These are phyloP conservation scores for Diorhabda carinulata DNA, from an alignment of 1,140 invertebrate species.

Conservation along the genomic window DNA sequence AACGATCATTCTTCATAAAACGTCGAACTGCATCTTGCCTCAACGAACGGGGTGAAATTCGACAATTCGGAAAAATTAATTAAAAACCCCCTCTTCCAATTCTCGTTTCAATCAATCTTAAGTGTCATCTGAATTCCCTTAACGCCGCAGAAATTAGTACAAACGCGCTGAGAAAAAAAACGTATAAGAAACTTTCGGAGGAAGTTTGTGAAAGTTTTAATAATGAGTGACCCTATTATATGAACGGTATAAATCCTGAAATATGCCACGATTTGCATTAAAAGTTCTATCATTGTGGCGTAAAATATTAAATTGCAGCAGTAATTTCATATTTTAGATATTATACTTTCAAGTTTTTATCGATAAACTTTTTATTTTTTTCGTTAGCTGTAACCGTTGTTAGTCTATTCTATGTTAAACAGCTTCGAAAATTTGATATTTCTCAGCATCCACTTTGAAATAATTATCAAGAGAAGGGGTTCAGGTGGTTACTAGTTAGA, in stretches of 20 bases:
- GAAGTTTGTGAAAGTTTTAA: not conserved
- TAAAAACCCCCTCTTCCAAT: not conserved
- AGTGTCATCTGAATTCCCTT: not conserved
- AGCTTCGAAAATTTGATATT: too few species aligned
- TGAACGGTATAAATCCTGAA: not conserved
- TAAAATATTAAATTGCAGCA: too few species aligned
- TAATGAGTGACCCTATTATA: not conserved
- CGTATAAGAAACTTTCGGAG: not conserved
- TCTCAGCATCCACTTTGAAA: too few species aligned
- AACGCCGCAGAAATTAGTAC: not conserved
- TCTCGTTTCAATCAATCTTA: constrained; percentile 2
- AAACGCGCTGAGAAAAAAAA: not conserved
- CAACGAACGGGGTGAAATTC: not conserved
- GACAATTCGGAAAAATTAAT: constrained; percentile 2
- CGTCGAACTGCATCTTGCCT: not conserved
- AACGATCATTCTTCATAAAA: not conserved
- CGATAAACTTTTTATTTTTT: too few species aligned
- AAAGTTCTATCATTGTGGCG: not conserved
- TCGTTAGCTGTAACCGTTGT: too few species aligned
- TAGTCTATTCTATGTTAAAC: too few species aligned
- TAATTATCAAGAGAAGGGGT: too few species aligned
- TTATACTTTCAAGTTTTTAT: too few species aligned
- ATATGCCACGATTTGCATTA: constrained; percentile 1
- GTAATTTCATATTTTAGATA: too few species aligned
- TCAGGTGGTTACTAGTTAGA: too few species aligned